These are phyloP conservation scores for Holotrichia oblita DNA, from an alignment of 1,140 invertebrate genomes.

Conservation along the genomic window DNA sequence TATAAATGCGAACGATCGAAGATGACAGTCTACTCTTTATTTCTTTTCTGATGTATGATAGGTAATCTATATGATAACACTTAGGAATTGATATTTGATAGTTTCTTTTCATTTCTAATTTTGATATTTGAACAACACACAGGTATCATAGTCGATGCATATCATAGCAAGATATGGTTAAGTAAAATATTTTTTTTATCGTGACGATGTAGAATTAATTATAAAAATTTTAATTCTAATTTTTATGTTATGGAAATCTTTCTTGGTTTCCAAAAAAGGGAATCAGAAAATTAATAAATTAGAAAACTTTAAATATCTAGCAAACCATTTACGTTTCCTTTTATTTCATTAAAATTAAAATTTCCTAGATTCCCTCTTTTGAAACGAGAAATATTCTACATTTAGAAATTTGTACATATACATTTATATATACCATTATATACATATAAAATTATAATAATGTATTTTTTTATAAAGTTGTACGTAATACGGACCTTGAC, in stretches of 20 bases:
- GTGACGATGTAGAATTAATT: background rate
- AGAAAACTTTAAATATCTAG: background rate
- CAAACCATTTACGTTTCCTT: background rate
- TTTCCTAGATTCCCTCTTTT: background rate
- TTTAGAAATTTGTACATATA: slow-evolving; percentile 38
- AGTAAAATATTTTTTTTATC: slow-evolving; percentile 13
- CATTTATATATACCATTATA: slow-evolving; percentile 15
- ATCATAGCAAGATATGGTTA: slow-evolving; percentile 39
- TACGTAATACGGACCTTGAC: slow-evolving; percentile 20
- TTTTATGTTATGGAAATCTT: background rate
- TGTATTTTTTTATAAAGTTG: slow-evolving; percentile 40
- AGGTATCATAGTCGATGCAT: slow-evolving; percentile 39
- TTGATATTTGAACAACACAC: background rate
- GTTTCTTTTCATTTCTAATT: slow-evolving; percentile 7
- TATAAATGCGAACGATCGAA: no score
- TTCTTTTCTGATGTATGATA: background rate
- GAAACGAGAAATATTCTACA: background rate
- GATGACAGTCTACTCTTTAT: background rate
- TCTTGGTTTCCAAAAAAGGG: background rate
- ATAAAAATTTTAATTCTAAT: background rate
- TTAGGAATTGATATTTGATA: slow-evolving; percentile 34
- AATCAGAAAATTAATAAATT: background rate
- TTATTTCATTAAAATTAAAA: no score
- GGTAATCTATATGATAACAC: background rate
- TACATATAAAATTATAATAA: slow-evolving; percentile 20